A percentile compares a stretch with the other conserved stretches of the same genome.
phyloP scores from a whole-genome alignment of 2,797 vertebrate species.

The Syndactyla subalaris region DNA sequence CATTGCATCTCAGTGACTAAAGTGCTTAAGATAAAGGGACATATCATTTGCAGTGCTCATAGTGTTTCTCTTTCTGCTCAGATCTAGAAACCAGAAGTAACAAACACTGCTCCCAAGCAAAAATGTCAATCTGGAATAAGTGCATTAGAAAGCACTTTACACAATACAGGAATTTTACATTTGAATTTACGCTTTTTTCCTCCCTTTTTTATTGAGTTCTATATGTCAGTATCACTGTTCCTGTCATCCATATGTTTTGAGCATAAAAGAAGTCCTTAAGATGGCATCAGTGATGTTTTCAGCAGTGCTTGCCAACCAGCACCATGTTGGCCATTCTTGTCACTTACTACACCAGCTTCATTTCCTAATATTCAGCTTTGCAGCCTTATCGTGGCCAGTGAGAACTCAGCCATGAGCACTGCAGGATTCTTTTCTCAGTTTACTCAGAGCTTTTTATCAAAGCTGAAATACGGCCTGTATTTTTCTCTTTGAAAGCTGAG shows the following conservation, averaged over 20 bases:
- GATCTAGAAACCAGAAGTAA: not conserved
- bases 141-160: not conserved
- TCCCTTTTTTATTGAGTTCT: not conserved
- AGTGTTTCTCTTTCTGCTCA: conserved; percentile 2
- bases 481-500: not conserved
- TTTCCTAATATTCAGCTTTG: not conserved
- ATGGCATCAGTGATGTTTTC: not conserved
- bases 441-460: not conserved
- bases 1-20: not conserved
- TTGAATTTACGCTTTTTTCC: not conserved
- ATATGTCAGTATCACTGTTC: not conserved
- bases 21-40: not conserved
- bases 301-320: not conserved
- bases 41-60: not conserved
- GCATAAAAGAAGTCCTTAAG: not conserved
- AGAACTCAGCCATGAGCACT: not conserved
- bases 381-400: not conserved
- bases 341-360: not conserved
- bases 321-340: not conserved
- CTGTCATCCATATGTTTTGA: not conserved
- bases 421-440: not conserved
- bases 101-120: not conserved
- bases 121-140: not conserved
- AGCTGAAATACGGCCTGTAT: not conserved
- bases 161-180: not conserved